Evolutionary conservation across 1,140 invertebrate genomes (phyloP), one percentile per base, ranked within the genome.

Genomic region (Mycetomoellerius zeteki): DNA sequence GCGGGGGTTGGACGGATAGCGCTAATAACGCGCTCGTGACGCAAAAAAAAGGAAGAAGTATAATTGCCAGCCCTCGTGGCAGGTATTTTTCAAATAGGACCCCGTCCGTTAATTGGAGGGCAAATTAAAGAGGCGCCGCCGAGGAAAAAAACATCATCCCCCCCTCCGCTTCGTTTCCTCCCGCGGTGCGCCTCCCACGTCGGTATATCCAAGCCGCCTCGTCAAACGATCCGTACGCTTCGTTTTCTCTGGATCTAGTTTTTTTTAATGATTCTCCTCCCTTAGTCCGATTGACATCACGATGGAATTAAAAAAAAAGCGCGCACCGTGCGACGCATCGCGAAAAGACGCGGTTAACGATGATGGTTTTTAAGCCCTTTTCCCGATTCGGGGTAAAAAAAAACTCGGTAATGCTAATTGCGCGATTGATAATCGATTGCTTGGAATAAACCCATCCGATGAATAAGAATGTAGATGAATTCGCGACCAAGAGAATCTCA

Each of bases 1-100:
- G 82, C 73, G 85, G 88, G 88, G 76, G 86, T 64, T 90, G 88
- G 85, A 88, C 91, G 89, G 91, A 93, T 93, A 92, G 91, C 91
- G 92, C 91, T 93, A 93, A 93, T 93, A 92, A 93, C 91, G 92
- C 91, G 89, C 88, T 88, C 91, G 89, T 90, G 91, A 89, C 76
- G 88, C 85, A 89, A 86, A 91, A 91, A 91, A 90, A 90, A 91
- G 85, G 90, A 92, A 89, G 89, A 91, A 87, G 86, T 92, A 93
- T 92, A 93, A 92, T 93, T 93, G 92, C 91, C 91, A 92, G 86
- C 88, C 88, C 90, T 92, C 91, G 88, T 90, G 91, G 89, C 86
- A 89, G 88, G 88, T 89, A 89, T 91, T 92, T 92, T 91, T 90
- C 91, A 92, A 92, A 92, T 92, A 91, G 91, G 87, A 92, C 88